These are phyloP conservation scores for Dicaeum eximium DNA, from an alignment of 2,113 vertebrate species.

Conservation along the genomic window DNA sequence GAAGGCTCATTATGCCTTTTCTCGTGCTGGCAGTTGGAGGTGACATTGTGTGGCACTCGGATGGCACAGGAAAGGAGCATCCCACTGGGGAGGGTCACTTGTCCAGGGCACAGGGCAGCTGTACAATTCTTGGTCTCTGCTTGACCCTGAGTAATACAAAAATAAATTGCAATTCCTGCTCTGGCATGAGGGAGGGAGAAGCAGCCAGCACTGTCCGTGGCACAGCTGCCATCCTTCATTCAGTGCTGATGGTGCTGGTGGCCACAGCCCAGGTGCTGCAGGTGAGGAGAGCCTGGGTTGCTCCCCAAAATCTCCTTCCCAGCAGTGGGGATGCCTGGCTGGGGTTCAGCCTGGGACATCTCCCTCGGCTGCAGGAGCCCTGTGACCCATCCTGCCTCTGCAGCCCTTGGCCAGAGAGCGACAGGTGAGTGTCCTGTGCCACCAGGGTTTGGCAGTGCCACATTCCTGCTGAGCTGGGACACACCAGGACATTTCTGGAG, in stretches of 20 bases:
- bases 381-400: neutral
- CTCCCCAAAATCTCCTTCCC: neutral
- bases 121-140: neutral
- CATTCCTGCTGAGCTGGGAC: neutral
- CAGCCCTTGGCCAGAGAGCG: fast-evolving
- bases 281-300: neutral
- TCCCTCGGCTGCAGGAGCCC: neutral
- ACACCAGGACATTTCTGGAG: neutral
- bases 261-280: neutral
- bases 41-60: neutral
- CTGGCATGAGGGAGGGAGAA: neutral
- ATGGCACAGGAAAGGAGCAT: neutral
- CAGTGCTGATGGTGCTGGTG: neutral
- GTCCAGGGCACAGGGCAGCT: neutral
- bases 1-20: neutral
- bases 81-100: neutral
- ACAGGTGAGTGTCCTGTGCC: neutral
- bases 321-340: fast-evolving
- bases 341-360: neutral
- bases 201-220: neutral
- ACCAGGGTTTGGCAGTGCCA: neutral
- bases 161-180: neutral
- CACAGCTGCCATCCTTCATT: neutral
- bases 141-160: neutral
- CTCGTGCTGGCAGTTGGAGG: neutral